Evolutionary conservation across 2,888 invertebrate species (phyloP).

Genomic region (Gasteruption jaculator): DNA sequence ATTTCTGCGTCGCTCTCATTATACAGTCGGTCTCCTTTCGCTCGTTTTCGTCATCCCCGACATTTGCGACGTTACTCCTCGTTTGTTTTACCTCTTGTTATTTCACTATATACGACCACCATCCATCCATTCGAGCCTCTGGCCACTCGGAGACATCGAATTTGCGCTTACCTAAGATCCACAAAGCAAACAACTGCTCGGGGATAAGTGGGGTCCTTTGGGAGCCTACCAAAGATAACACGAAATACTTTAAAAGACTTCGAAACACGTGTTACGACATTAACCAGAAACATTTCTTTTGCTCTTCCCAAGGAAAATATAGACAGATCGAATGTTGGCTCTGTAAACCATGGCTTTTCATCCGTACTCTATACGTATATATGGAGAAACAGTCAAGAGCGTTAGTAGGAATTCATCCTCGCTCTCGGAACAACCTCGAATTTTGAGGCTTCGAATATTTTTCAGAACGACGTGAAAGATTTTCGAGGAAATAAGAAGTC

Average conservation of each 20-base stretch:
- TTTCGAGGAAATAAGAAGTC: too few relatives aligned
- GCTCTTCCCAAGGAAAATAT: too few relatives aligned
- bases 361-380: too few relatives aligned
- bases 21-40: slow-evolving; percentile 16
- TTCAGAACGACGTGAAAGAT: too few relatives aligned
- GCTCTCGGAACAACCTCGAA: too few relatives aligned
- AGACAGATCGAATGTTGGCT: too few relatives aligned
- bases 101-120: slow-evolving; percentile 23
- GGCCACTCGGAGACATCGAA: slow-evolving; percentile 21
- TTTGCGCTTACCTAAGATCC: slow-evolving; percentile 36
- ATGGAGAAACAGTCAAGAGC: too few relatives aligned
- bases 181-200: slow-evolving; percentile 37
- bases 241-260: slow-evolving; percentile 39
- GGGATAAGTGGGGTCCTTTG: slow-evolving; percentile 40
- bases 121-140: slow-evolving; percentile 17
- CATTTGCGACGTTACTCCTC: slow-evolving; percentile 11
- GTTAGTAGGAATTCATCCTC: too few relatives aligned
- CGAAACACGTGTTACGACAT: too few relatives aligned
- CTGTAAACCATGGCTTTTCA: too few relatives aligned
- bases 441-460: too few relatives aligned
- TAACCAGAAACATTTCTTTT: too few relatives aligned
- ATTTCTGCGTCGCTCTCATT: slow-evolving; percentile 20
- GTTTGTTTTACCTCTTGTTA: slow-evolving; percentile 25
- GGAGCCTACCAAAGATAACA: slow-evolving; percentile 40
- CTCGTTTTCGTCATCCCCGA: slow-evolving; percentile 13